Evolutionary conservation across 2,797 vertebrate species (phyloP), one percentile per base, ranked within the genome.

Genomic region (Cynodonichthys magdalenae): DNA sequence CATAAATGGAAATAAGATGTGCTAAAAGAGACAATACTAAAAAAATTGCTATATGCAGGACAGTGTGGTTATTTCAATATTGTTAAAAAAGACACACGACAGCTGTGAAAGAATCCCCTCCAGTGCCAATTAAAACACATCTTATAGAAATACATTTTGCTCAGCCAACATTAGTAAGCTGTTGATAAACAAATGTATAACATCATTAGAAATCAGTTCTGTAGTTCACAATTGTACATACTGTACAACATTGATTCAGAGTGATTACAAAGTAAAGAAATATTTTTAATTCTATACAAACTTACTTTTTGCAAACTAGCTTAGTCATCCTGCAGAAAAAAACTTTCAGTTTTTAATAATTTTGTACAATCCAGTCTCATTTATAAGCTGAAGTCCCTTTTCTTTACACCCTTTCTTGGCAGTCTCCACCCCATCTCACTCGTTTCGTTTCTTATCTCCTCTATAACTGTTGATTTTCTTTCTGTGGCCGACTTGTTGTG

Each of bases 31-130:
- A 41, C 51, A n/a, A 73, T 70, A 69, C 51, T 62, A 63, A 55
- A 81, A 81, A 77, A 69, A 54, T 9, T 41, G 47, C 63, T 75
- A 46, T 81, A 77, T 75, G 39, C 50, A 8, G 80, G 88, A 75
- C 66, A 67, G 47, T 27, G 53, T 6, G 36, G 64, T 57, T 42
- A 34, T 69, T 71, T 41, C 75, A 63, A 57, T 51, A 53, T 36
- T 34, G 69, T 77, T 77, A 81, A 67, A 45, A 14, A 63, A 42
- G 68, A 66, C 53, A 73, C 49, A 66, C 31, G 50, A 48, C 47
- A 5, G 58, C 34, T 59, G 68, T 66, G 59, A 78, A 77, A 65
- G 65, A 78, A 77, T 79, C 72, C 69, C 75, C 67, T 50, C 64
- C 59, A 41, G 69, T 53, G 74, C 59, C 73, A 80, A 54, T 82